Percentiles rank a stretch among this genome's conserved stretches.
Conservation (phyloP, 37 sponge, comb jelly and placozoan species). For the Oscarella lobularis region DNA sequence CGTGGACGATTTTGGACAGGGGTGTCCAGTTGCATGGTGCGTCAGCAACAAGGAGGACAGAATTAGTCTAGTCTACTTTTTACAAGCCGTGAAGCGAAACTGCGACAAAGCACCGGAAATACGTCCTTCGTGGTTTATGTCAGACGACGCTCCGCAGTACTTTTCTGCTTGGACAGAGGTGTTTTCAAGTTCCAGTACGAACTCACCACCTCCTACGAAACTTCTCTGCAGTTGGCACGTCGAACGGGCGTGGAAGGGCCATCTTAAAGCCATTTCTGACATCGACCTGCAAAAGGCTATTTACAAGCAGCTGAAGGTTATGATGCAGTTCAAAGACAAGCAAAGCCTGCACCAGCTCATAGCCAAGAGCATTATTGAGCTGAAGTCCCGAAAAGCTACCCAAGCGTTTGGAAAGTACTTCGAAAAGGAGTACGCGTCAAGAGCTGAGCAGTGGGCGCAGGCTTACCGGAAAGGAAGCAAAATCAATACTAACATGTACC, state of each 20-base stretch:
- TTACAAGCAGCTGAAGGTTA: conserved; percentile 18
- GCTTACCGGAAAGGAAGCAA: conserved; percentile 19
- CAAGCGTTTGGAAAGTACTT: conserved; percentile 21
- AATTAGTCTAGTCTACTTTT: conserved; percentile 11
- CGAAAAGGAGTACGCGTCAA: conserved; percentile 7
- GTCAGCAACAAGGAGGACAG: conserved; percentile 27
- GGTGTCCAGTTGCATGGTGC: conserved; percentile 41
- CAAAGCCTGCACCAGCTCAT: neutral
- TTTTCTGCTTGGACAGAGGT: conserved; percentile 34
- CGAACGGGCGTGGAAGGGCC: neutral
- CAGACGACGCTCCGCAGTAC: conserved; percentile 34
- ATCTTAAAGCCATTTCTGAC: neutral
- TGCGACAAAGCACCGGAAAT: too few species aligned
- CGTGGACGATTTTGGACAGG: conserved; percentile 48
- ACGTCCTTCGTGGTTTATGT: conserved; percentile 22
- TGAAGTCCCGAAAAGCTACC: neutral
- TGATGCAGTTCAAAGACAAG: conserved; percentile 10
- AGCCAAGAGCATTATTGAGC: neutral
- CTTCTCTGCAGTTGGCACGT: neutral
- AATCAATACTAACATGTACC: conserved; percentile 45
- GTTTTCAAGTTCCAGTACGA: conserved; percentile 13
- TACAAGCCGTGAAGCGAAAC: conserved; percentile 8
- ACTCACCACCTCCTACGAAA: neutral
- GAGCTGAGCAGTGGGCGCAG: conserved; percentile 32
- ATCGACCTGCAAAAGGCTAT: conserved; percentile 5